Percentiles rank a stretch among this genome's conserved stretches.
Conservation (phyloP, 2,113 vertebrate species). For the Labeo rohita region DNA sequence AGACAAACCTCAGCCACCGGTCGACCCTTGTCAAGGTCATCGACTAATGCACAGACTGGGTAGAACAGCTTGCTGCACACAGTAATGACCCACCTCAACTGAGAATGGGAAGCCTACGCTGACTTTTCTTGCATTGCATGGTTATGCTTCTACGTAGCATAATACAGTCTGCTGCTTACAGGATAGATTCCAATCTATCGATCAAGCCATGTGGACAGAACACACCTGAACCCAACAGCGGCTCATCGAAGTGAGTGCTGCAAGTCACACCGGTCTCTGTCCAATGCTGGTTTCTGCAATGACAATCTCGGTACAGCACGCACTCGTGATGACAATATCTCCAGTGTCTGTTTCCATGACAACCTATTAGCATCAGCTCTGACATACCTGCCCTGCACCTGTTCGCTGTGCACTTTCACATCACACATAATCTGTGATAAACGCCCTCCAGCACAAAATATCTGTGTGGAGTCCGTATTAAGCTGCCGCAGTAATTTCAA, state of each 20-base stretch:
- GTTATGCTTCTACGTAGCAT: background rate
- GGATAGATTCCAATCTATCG: background rate
- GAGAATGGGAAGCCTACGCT: background rate
- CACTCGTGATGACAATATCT: constrained; percentile 12
- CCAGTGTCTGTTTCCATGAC: constrained; percentile 28
- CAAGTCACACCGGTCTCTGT: background rate
- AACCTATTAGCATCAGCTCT: background rate
- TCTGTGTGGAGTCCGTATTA: background rate
- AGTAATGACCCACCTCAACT: background rate
- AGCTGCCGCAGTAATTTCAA: background rate
- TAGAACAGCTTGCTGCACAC: background rate
- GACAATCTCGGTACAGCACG: background rate
- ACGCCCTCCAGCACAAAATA: background rate
- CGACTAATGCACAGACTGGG: background rate
- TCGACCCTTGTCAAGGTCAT: background rate
- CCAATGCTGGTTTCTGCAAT: background rate
- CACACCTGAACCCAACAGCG: background rate
- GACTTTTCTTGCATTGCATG: background rate
- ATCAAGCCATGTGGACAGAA: background rate
- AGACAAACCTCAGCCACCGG: background rate
- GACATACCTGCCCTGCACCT: constrained; percentile 10
- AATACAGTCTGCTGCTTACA: background rate
- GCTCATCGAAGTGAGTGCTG: background rate
- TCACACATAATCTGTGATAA: background rate
- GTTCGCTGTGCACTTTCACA: background rate